phyloP scores from a whole-genome alignment of 2,888 invertebrate genomes.

The Drosophila putrida region DNA sequence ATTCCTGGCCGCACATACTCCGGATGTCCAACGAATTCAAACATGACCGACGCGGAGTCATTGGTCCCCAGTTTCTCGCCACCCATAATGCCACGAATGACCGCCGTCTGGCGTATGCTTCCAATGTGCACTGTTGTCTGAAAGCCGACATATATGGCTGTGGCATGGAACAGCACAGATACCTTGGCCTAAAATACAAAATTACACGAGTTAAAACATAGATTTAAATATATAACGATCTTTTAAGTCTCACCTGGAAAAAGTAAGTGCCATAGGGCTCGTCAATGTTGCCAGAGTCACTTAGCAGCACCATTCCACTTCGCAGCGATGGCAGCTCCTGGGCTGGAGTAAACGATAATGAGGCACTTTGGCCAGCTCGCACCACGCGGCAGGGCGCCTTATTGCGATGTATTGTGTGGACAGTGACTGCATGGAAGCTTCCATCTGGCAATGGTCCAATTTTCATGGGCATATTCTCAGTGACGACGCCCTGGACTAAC shows the following conservation, averaged over 20 bases:
- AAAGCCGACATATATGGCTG: conserved; percentile 93
- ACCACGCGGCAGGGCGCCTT: conserved; percentile 95
- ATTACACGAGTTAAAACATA: not conserved
- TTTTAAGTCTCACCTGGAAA: conserved; percentile 87
- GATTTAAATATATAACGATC: not conserved
- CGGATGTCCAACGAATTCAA: conserved; percentile 95
- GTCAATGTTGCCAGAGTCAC: conserved; percentile 75
- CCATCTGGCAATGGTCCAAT: conserved; percentile 93
- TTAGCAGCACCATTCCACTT: conserved; percentile 94
- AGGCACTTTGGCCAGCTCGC: conserved; percentile 95
- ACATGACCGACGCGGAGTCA: conserved; percentile 93
- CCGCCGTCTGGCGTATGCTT: conserved; percentile 97
- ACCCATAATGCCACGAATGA: conserved; percentile 91
- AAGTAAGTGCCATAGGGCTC: conserved; percentile 88
- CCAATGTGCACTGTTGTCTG: conserved; percentile 98
- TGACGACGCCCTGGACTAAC: conserved; percentile 93
- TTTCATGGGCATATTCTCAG: conserved; percentile 92
- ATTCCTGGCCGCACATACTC: conserved; percentile 93
- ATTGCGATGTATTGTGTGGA: conserved; percentile 96
- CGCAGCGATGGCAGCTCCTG: conserved; percentile 87
- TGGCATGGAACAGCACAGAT: conserved; percentile 94
- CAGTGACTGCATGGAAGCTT: conserved; percentile 90
- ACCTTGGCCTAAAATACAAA: conserved; percentile 90
- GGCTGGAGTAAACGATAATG: conserved; percentile 88
- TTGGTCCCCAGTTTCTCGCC: conserved; percentile 89